Evolutionary conservation across 2,888 invertebrate genomes (phyloP).

Genomic region (Hypomecis punctinalis): DNA sequence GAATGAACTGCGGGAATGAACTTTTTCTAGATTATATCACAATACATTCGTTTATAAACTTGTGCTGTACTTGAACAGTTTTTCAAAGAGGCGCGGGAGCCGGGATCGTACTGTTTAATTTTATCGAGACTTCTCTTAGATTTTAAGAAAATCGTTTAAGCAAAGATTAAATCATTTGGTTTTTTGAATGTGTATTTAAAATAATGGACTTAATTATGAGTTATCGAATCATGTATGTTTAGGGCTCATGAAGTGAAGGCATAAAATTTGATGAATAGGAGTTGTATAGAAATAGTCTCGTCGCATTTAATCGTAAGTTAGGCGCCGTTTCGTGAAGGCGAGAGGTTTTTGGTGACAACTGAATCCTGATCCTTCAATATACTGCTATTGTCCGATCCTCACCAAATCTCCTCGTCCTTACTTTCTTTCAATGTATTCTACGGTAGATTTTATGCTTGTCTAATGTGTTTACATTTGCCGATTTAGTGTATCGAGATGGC

Average conservation of each 20-base stretch:
- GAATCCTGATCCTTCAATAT: slow-evolving; percentile 25
- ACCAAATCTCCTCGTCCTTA: slow-evolving; percentile 31
- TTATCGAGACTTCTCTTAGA: slow-evolving; percentile 34
- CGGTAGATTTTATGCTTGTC: slow-evolving; percentile 10
- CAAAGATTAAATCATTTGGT: slow-evolving; percentile 36
- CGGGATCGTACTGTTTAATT: slow-evolving; percentile 16
- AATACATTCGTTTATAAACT: background rate
- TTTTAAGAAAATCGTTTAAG: slow-evolving; percentile 37
- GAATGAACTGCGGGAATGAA: background rate
- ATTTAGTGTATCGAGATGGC: slow-evolving; percentile 3
- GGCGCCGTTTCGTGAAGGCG: slow-evolving; percentile 25
- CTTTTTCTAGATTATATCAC: background rate
- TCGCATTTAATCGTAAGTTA: slow-evolving; percentile 40
- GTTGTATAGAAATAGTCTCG: slow-evolving; percentile 45
- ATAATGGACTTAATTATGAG: slow-evolving; percentile 33
- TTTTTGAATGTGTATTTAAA: slow-evolving; percentile 40
- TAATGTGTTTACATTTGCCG: slow-evolving; percentile 15
- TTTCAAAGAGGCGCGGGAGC: slow-evolving; percentile 19
- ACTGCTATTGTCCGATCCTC: slow-evolving; percentile 27
- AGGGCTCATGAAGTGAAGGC: slow-evolving; percentile 32
- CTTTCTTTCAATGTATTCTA: slow-evolving; percentile 19
- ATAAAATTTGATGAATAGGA: slow-evolving; percentile 33
- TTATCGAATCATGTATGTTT: slow-evolving; percentile 45
- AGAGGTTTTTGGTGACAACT: slow-evolving; percentile 38
- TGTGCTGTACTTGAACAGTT: background rate